Conservation (phyloP, 2,113 vertebrate genomes). For the Theropithecus gelada region DNA sequence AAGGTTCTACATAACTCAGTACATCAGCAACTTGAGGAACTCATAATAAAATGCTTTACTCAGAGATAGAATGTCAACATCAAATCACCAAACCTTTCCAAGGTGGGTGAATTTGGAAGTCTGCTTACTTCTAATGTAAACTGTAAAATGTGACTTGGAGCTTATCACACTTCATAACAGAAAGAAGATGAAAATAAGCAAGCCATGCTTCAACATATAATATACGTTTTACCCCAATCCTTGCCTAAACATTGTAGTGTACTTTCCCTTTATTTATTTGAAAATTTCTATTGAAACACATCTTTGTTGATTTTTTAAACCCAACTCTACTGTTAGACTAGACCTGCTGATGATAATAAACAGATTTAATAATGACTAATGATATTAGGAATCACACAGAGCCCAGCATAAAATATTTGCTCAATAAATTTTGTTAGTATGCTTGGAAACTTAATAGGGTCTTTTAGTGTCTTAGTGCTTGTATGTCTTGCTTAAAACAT, state of each 20-base stretch:
- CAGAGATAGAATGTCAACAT: neutral
- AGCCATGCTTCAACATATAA: neutral
- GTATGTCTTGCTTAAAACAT: neutral
- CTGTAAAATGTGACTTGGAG: neutral
- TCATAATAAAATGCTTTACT: neutral
- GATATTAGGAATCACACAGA: neutral
- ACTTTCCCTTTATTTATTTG: conserved; percentile 21
- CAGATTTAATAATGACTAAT: neutral
- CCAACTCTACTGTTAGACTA: neutral
- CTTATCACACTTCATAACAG: neutral
- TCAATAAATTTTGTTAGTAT: neutral
- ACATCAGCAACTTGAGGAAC: neutral
- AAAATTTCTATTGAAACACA: conserved; percentile 10
- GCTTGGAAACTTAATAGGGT: neutral
- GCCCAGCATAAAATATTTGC: neutral
- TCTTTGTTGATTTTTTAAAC: neutral
- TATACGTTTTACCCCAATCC: neutral
- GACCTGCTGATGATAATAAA: neutral
- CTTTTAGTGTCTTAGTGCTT: neutral
- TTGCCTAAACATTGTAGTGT: neutral
- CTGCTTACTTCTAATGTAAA: neutral
- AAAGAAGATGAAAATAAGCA: neutral
- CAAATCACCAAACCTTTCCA: neutral
- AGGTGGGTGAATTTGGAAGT: neutral
- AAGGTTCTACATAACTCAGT: neutral